Base-by-base conservation (phyloP, 2,888 invertebrate species). In the Dryococelus australis region DNA sequence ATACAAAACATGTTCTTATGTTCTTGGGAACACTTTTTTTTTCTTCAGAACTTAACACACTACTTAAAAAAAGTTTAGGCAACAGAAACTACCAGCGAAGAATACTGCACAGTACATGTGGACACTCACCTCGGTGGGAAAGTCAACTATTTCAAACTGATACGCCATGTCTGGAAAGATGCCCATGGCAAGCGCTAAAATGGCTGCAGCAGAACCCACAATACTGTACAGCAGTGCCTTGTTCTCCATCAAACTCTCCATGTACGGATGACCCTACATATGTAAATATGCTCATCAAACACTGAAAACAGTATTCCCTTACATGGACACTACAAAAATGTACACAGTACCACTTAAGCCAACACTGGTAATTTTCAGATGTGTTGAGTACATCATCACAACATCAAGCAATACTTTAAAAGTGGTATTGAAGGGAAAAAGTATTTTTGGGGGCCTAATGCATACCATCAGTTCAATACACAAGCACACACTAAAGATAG, bases 241-340 rank as follows among this genome's bases (percentile, higher is more conserved):
- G 93, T 99, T 99, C 92, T 98, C 97, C 84, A 94, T 94, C 86
- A 99, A 93, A 91, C 98, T 97, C 92, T 99, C 99, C 99, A 99
- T 99, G 92, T 98, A 99, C 4, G 99, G 99, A 92, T 98, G 97
- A 10, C 99, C 99, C 99, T 99, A 92, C 26, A 92, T 47, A 79
- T 8, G 79, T 79, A 26, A 1, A 79, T 13, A 79, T 26, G 10
- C 6, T 79, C 9, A 5, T 79, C 79, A 79, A 79, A 79, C 79
- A 79, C 10, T 13, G 47, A 47, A 47, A 47, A 47, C 47, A 47
- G 47, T 16, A 47, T 47, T 47, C 47, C 16, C 47, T 47, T 16
- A 47, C 35, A 12, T n/a, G n/a, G 26, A 2, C 26, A 27, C 28
- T n/a, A 6, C n/a, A n/a, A 12, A 80, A 80, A 80, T 0, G 28